Evolutionary conservation across 92 coral and sea anemone species (phyloP).

Genomic region (Porites lobata): DNA sequence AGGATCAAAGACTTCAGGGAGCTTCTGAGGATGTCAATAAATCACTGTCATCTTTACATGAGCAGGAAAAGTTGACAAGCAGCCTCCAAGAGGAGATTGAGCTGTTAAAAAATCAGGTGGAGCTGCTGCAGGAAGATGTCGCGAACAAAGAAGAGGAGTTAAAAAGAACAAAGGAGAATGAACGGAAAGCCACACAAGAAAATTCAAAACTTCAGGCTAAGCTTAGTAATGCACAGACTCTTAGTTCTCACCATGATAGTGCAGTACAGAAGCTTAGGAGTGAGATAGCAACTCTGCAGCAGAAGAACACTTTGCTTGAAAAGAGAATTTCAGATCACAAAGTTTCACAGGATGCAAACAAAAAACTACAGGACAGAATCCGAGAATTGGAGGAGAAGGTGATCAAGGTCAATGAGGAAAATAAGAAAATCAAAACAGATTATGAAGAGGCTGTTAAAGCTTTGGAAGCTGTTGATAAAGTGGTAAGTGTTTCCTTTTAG

Average conservation of each 20-base stretch:
- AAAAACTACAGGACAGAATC: conserved; percentile 85
- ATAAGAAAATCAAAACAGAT: conserved; percentile 80
- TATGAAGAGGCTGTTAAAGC: conserved; percentile 98
- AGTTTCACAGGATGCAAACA: conserved; percentile 62
- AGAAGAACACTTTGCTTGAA: conserved; percentile 66
- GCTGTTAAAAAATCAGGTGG: conserved; percentile 41
- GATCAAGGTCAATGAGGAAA: conserved; percentile 80
- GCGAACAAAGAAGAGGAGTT: conserved; percentile 52
- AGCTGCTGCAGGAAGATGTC: neutral
- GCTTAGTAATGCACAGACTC: conserved; percentile 80
- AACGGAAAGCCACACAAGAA: conserved; percentile 67
- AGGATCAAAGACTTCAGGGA: conserved; percentile 28
- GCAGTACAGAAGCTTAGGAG: conserved; percentile 59
- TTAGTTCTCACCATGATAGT: conserved; percentile 52
- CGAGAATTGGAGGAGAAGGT: conserved; percentile 88
- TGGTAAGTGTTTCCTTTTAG: conserved; percentile 68
- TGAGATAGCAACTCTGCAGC: conserved; percentile 64
- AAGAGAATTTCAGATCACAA: conserved; percentile 59
- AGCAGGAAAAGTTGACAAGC: conserved; percentile 54
- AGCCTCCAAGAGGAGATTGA: conserved; percentile 71
- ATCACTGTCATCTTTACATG: conserved; percentile 21
- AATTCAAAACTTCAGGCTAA: conserved; percentile 79
- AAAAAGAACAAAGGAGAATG: conserved; percentile 47
- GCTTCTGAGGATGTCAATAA: conserved; percentile 34
- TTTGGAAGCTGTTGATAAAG: conserved; percentile 98